phyloP scores from a whole-genome alignment of 2,797 vertebrate genomes.

The Triplophysa bombifrons region DNA sequence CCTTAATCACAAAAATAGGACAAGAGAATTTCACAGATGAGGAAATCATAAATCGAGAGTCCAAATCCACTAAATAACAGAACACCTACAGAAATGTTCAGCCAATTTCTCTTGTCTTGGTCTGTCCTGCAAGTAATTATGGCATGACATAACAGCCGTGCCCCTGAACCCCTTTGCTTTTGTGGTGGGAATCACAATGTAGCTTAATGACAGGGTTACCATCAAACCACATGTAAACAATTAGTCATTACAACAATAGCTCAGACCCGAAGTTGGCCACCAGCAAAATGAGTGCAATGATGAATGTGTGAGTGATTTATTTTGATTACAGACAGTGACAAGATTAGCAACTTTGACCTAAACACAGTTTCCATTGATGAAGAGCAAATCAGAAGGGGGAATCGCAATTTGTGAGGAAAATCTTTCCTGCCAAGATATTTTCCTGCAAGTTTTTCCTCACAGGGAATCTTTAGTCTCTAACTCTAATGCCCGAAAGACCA shows the following conservation, averaged over 20 bases:
- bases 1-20: constrained; percentile 27
- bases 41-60: constrained; percentile 37
- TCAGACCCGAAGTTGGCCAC: constrained; percentile 33
- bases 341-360: background rate
- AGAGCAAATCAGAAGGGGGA: constrained; percentile 53
- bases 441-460: constrained; percentile 49
- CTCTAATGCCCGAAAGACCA: constrained; percentile 18
- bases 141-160: constrained; percentile 51
- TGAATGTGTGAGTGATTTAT: background rate
- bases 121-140: constrained; percentile 55
- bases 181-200: constrained; percentile 60
- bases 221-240: constrained; percentile 65
- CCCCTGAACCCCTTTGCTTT: constrained; percentile 47
- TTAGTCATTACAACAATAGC: constrained; percentile 55
- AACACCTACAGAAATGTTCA: constrained; percentile 5
- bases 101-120: constrained; percentile 37
- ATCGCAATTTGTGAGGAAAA: constrained; percentile 57
- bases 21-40: constrained; percentile 44
- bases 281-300: background rate
- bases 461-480: constrained; percentile 37
- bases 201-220: constrained; percentile 47
- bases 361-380: constrained; percentile 53
- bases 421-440: constrained; percentile 61
- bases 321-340: background rate
- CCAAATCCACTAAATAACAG: constrained; percentile 18